phyloP scores from a whole-genome alignment of 2,888 invertebrate species.

The Hedychridium roseum region DNA sequence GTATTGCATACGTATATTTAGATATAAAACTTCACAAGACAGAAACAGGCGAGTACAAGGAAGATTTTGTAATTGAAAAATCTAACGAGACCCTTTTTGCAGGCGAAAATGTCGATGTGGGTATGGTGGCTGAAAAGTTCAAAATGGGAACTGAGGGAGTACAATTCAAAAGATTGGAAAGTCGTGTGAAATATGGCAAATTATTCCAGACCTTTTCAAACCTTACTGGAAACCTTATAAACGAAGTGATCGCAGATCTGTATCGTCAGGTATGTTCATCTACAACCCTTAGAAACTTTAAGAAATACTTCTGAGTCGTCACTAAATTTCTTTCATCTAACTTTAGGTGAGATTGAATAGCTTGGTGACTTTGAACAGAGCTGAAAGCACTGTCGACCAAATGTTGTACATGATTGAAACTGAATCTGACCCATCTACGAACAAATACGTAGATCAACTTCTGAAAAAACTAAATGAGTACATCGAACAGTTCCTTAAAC shows the following conservation, averaged over 20 bases:
- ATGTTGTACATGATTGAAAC: not conserved
- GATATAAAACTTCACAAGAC: not conserved
- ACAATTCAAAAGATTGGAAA: not conserved
- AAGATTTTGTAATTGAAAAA: not conserved
- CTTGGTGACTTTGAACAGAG: not conserved
- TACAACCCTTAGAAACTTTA: not conserved
- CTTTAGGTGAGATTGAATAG: conserved; percentile 1
- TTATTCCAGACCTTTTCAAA: conserved; percentile 15
- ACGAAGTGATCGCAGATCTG: conserved; percentile 18
- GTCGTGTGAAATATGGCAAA: not conserved
- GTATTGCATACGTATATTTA: not conserved
- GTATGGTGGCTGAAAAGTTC: conserved; percentile 8
- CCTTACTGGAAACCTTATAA: conserved; percentile 5
- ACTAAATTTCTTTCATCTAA: not conserved
- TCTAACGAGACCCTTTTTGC: not conserved
- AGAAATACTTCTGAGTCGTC: not conserved
- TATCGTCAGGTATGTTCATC: conserved; percentile 15
- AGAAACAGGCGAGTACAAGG: not conserved
- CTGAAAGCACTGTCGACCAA: not conserved
- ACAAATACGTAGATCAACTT: not conserved
- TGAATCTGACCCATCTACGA: not conserved
- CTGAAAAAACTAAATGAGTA: conserved; percentile 6
- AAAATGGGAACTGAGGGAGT: not conserved
- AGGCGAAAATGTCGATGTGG: conserved; percentile 11
- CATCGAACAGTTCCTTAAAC: not conserved